These are phyloP conservation scores for Pissodes strobi DNA, from an alignment of 1,140 invertebrate species.

Conservation along the genomic window DNA sequence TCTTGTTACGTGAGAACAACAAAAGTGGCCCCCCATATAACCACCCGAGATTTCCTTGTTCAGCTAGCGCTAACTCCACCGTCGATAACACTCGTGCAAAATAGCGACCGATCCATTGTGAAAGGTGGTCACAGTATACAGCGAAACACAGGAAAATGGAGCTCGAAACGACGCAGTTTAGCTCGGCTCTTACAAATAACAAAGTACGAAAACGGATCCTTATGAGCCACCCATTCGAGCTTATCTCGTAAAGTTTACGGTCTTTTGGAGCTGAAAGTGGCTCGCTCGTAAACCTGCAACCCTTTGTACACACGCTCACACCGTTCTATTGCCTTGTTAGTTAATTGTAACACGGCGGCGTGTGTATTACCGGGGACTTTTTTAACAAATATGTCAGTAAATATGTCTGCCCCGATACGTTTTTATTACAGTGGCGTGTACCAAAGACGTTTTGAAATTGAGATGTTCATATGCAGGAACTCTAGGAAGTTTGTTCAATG, in stretches of 20 bases:
- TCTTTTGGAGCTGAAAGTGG: constrained; percentile 20
- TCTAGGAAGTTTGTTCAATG: no score
- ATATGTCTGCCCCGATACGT: no score
- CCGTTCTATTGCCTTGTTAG: constrained; percentile 18
- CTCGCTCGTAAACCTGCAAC: constrained; percentile 23
- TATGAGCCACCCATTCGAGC: constrained; percentile 20
- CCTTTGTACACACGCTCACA: constrained; percentile 24
- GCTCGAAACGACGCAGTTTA: constrained; percentile 14
- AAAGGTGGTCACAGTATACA: constrained; percentile 1
- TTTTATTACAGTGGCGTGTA: no score
- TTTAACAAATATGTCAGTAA: no score
- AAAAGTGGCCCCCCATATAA: no score
- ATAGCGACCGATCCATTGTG: constrained; percentile 13
- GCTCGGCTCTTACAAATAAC: constrained; percentile 19
- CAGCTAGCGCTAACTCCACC: background rate
- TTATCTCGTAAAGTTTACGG: constrained; percentile 26
- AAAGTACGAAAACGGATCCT: constrained; percentile 24
- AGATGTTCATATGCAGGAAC: no score
- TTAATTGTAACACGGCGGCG: constrained; percentile 17
- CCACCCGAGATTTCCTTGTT: background rate
- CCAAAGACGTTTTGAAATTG: no score
- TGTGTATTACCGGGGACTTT: background rate
- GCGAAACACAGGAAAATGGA: background rate
- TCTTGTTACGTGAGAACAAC: no score
- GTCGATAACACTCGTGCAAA: background rate